phyloP scores from a whole-genome alignment of 2,888 invertebrate species.

The Drosophila austrosaltans region DNA sequence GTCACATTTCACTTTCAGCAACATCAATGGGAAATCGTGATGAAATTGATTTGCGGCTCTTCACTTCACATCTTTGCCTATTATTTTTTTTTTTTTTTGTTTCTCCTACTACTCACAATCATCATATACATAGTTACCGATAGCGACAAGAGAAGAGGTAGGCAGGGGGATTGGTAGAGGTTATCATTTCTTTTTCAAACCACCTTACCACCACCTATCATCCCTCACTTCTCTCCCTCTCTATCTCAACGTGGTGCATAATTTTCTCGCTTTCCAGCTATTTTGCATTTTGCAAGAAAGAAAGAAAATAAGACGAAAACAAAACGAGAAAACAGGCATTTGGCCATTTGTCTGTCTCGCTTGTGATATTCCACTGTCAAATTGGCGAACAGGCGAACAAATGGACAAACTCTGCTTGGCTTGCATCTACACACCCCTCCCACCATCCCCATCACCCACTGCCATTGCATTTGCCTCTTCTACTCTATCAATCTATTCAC shows the following conservation, averaged over 20 bases:
- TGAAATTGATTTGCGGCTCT: constrained; percentile 79
- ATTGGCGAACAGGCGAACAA: constrained; percentile 60
- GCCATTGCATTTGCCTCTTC: background rate
- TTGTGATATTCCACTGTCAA: constrained; percentile 69
- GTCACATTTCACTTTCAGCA: constrained; percentile 77
- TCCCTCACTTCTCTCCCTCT: background rate
- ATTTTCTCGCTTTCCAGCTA: constrained; percentile 74
- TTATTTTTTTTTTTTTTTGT: background rate
- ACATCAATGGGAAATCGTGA: constrained; percentile 78
- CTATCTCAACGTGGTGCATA: constrained; percentile 38
- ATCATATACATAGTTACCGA: constrained; percentile 48
- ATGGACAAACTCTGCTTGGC: constrained; percentile 21
- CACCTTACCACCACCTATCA: background rate
- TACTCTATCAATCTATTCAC: constrained; percentile 13
- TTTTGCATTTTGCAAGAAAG: constrained; percentile 58
- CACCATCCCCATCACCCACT: background rate
- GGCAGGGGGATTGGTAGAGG: constrained; percentile 16
- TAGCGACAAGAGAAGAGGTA: constrained; percentile 32
- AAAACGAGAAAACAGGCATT: constrained; percentile 35
- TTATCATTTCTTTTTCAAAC: background rate
- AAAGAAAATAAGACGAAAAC: constrained; percentile 19
- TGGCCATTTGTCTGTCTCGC: constrained; percentile 55
- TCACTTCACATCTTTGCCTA: constrained; percentile 18
- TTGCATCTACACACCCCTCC: background rate
- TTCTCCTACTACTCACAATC: constrained; percentile 50